Base-by-base conservation (phyloP, 2,113 vertebrate genomes). In the Haemorhous mexicanus region DNA sequence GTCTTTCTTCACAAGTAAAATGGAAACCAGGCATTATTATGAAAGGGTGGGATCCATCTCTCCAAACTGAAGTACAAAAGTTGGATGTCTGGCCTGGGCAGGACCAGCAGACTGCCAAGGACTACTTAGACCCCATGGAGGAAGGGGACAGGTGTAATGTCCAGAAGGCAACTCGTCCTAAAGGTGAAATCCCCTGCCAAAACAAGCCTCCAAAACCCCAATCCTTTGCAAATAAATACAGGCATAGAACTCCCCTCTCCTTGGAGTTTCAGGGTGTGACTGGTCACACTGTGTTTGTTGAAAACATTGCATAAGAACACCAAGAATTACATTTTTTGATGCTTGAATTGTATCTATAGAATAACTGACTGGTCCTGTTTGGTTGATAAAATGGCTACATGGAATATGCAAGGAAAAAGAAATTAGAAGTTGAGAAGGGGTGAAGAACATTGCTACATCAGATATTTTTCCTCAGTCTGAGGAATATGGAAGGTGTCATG, bases 391-490 rank as follows among this genome's bases (percentile, higher is more conserved):
- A 93, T 80, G 47, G 41, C 63, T 77, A 20, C 4, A 2, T 84
- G 90, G 89, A 92, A 96, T 66, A 84, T 32, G 56, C 85, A 84
- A 49, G 58, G 67, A 39, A 73, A 87, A 75, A 37, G 22, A 67
- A 90, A 80, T 63, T 43, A 55, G 55, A 78, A 88, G 79, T 59
- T 35, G 49, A 88, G 55, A 87, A 94, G 39, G 17, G 53, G 53
- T 87, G 53, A 90, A 72, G 74, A 52, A 67, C 43, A 30, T 50
- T 56, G 56, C 58, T 77, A 21, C 55, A 37, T 2, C 44, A 72
- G 87, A 89, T 46, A 68, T 52, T 89, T 75, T 70, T 68, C 76
- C 61, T 75, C 75, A 86, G 35, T 53, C 68, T 93, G 91, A 96
- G 76, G 86, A 79, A 91, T 70, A 91, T 70, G 47, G 84, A 17